Evolutionary conservation across 2,888 invertebrate species (phyloP), one percentile per base, ranked within the genome.

Genomic region (Nomada ruficornis): DNA sequence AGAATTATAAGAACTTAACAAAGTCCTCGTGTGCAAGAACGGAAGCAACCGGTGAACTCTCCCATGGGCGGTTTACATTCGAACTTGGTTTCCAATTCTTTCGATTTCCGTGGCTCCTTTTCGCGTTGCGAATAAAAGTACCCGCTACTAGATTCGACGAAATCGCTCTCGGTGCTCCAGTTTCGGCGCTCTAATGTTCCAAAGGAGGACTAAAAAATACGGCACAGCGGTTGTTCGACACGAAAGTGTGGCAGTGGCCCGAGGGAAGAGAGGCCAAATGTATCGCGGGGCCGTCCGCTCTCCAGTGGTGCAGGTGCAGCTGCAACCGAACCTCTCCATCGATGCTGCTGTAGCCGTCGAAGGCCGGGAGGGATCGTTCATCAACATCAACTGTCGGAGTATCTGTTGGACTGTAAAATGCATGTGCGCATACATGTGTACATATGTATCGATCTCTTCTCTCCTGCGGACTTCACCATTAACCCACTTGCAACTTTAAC

Each of bases 401-500:
- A 63, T 76, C 69, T 71, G 70, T 52, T 57, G 54, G 77, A 62
- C 77, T 83, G 84, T 70, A 68, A 82, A 82, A 77, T 68, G 44
- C 29, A 47, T 62, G 50, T 71, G 42, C 54, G 20, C 55, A 63
- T 36, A 60, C n/a, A 10, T 29, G 13, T 7, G n/a, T 60, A 60
- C 26, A 57, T 67, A 36, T 11, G 60, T 59, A 54, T 70, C 80
- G 20, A 54, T 68, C 36, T 29, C 55, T 77, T 77, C 73, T 80
- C 84, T 78, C 67, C 29, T 50, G 47, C 60, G 75, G 59, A 62
- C 80, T 77, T 83, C 73, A 57, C 84, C 87, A 87, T 90, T 90
- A 90, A 90, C 90, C 89, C 88, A 90, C 90, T 90, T 90, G 84
- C 80, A 70, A 70, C 63, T 81, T 84, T 83, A 85, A 77, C 75